phyloP scores from a whole-genome alignment of 2,113 vertebrate genomes.

The Phrynosoma blainvillii region DNA sequence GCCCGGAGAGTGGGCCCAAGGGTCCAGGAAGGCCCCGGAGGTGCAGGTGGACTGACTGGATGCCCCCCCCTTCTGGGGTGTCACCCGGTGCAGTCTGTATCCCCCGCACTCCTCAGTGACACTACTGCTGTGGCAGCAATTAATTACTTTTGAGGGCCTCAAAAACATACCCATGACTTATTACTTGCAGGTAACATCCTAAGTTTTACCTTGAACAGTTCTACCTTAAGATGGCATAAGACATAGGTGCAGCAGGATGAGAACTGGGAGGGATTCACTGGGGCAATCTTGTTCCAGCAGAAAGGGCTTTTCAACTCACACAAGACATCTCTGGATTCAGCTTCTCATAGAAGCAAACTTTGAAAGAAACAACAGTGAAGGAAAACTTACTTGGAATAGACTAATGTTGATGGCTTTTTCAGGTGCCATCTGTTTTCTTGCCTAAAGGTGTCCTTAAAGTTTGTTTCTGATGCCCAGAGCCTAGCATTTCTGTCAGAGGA shows the following conservation, averaged over 20 bases:
- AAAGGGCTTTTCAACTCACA: not conserved
- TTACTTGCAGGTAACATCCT: no score
- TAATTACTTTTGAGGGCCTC: no score
- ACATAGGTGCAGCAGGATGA: not conserved
- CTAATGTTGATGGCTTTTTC: conserved; percentile 45
- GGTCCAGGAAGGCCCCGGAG: no score
- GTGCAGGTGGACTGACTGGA: no score
- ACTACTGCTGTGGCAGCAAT: no score
- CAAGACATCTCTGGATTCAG: not conserved
- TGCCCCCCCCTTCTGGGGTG: no score
- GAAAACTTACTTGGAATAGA: conserved; percentile 47
- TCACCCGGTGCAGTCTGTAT: no score
- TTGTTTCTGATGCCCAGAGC: conserved; percentile 62
- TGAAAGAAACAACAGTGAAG: not conserved
- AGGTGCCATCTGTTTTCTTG: conserved; percentile 65
- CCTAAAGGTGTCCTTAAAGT: conserved; percentile 61
- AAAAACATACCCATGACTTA: no score
- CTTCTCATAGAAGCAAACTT: not conserved
- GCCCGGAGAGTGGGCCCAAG: no score
- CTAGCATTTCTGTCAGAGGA: conserved; percentile 60
- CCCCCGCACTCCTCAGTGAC: no score
- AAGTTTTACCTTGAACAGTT: not conserved
- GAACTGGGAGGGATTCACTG: not conserved
- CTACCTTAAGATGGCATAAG: not conserved
- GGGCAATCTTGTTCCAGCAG: not conserved